A percentile compares a stretch with the other conserved stretches of the same genome.
These are phyloP conservation scores for Drosophila percnosoma DNA, from an alignment of 2,888 invertebrate genomes.

Conservation along the genomic window DNA sequence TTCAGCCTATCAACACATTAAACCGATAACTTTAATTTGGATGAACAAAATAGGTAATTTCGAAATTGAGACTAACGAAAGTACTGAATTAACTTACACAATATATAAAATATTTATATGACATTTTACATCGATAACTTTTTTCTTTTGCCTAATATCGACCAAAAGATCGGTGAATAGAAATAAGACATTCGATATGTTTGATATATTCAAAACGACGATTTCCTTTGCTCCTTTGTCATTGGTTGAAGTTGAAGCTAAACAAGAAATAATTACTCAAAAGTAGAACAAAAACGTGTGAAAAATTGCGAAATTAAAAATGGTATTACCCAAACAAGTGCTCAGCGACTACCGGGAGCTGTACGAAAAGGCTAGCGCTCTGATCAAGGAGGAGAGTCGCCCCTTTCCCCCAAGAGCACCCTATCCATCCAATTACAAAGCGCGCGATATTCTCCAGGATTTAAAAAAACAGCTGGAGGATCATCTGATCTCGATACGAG, in stretches of 20 bases:
- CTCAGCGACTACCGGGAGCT: conserved; percentile 88
- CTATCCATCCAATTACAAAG: conserved; percentile 92
- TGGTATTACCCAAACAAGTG: conserved; percentile 63
- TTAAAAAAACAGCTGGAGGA: conserved; percentile 85
- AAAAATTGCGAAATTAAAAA: neutral
- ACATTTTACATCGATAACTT: neutral
- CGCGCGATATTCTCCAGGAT: conserved; percentile 88
- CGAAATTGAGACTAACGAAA: neutral
- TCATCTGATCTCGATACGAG: conserved; percentile 61
- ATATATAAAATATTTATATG: neutral
- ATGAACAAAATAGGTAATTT: neutral
- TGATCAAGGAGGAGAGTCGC: conserved; percentile 89
- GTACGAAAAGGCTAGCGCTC: conserved; percentile 88
- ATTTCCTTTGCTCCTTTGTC: no score
- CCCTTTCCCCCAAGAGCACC: conserved; percentile 92
- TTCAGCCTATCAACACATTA: no score
- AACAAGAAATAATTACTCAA: neutral
- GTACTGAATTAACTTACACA: neutral
- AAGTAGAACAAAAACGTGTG: conserved; percentile 17
- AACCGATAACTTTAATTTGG: neutral
- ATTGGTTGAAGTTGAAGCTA: conserved; percentile 1
- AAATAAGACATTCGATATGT: no score
- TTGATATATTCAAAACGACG: no score
- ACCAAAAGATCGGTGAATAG: neutral
- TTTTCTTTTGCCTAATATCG: neutral